Evolutionary conservation across 2,113 vertebrate genomes (phyloP), one percentile per base, ranked within the genome.

Genomic region (Panurus biarmicus): DNA sequence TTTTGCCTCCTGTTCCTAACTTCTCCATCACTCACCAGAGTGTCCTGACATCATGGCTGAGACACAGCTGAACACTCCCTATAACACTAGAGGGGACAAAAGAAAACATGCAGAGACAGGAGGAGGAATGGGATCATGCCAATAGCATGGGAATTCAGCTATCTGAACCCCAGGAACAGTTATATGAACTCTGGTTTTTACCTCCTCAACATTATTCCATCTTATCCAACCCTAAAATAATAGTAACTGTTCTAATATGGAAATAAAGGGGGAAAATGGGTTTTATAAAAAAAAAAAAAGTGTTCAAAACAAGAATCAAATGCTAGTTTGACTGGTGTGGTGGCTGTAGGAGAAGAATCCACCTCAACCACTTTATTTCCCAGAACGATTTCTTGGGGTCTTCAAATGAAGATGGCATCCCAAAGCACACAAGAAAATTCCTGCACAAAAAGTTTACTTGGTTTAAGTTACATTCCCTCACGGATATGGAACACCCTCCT

Each of bases 401-500:
- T 66, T 78, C 61, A 88, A 70, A 62, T 16, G 16, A 62, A 79
- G 31, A 54, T 19, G 7, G 35, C 35, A 89, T 22, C 38, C 21
- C 10, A 26, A 71, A 79, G 47, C 7, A 48, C n/a, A 36, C 7
- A 58, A 53, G 51, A 66, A 79, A 74, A 47, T 5, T 22, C 1
- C 1, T 10, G 2, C 62, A 72, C 48, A 60, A 72, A 66, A 87
- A 20, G 0, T 36, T 64, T 51, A 35, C 36, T 47, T 76, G 29
- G 23, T 56, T 23, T 64, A n/a, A 75, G 21, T 23, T 33, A 16
- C 18, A 21, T 4, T 57, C 36, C 51, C 42, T 90, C 10, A 35
- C 0, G 0, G 42, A 86, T 17, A 77, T 1, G 4, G 5, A 71
- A 15, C 28, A 80, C 35, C 29, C 29, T 81, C 65, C 54, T 73